Conservation (phyloP, 2,797 vertebrate genomes). For the Phaenicophaeus curvirostris region DNA sequence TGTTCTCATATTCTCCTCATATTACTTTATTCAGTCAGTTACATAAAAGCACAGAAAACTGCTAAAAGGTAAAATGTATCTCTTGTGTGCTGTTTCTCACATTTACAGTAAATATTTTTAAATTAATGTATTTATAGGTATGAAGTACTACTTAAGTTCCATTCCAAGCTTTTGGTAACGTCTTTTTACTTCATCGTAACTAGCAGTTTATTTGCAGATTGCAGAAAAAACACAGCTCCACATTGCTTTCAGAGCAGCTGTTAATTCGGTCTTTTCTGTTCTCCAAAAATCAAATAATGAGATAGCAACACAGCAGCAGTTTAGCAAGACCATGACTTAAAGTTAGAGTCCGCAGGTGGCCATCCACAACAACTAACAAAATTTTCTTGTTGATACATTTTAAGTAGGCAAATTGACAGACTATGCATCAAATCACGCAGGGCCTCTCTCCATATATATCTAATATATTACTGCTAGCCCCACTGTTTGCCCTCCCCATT, state of each 20-base stretch:
- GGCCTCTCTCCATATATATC: too few species aligned
- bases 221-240: background rate
- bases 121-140: background rate
- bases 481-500: background rate
- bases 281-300: background rate
- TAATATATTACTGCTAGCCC: background rate
- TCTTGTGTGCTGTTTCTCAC: background rate
- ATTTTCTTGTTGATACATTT: background rate
- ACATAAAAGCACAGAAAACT: background rate
- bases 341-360: background rate
- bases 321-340: background rate
- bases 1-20: background rate
- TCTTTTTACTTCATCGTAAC: background rate
- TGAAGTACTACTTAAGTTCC: background rate
- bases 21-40: background rate
- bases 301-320: background rate
- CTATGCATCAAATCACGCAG: background rate
- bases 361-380: background rate
- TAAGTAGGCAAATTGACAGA: background rate
- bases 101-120: background rate
- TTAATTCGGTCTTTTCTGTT: background rate
- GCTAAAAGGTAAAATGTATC: background rate
- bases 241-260: background rate
- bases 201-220: background rate
- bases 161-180: background rate